Base-by-base conservation (phyloP, 2,888 invertebrate genomes). In the Sphaerophoria taeniata region DNA sequence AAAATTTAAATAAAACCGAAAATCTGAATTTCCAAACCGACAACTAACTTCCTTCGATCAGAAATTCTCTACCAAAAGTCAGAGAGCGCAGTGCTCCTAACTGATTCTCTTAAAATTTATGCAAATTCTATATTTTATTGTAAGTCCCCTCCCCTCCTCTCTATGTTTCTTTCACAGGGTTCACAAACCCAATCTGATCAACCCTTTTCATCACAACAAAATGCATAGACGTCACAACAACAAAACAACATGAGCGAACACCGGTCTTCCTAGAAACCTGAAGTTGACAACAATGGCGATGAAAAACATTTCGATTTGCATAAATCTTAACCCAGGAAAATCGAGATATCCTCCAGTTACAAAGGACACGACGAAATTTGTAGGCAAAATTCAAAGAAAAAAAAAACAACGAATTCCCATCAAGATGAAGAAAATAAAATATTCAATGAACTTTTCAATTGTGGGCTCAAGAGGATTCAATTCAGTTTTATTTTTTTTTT, bases 281-380 rank as follows among this genome's bases (percentile, higher is more conserved):
- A 65, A 61, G 55, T 70, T 70, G 73, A 73, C 73, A 56, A 70
- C 79, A 79, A 74, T 74, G n/a, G 65, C 63, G 81, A 73, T 70
- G 76, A 81, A 56, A 24, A 56, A 67, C 39, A 81, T 70, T 81
- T 81, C 53, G 69, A 85, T 85, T 81, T 85, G 81, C 85, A 85
- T 85, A 85, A 85, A 76, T 72, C 65, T 79, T 24, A 67, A 61
- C 75, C 55, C 55, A 71, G 56, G 71, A 71, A 74, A 75, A 39
- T 7, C 9, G 43, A 12, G 9, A 11, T 43, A 43, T 43, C 43
- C 43, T 39, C 9, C 43, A 9, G 9, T 9, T 61, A 43, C 31
- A 45, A 61, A 63, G 45, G 61, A 63, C 24, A 24, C 45, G 7
- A 9, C 65, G 36, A 67, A 24, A 67, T 67, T 55, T 74, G 61